phyloP scores from a whole-genome alignment of 2,797 vertebrate species.

The Coluber constrictor region DNA sequence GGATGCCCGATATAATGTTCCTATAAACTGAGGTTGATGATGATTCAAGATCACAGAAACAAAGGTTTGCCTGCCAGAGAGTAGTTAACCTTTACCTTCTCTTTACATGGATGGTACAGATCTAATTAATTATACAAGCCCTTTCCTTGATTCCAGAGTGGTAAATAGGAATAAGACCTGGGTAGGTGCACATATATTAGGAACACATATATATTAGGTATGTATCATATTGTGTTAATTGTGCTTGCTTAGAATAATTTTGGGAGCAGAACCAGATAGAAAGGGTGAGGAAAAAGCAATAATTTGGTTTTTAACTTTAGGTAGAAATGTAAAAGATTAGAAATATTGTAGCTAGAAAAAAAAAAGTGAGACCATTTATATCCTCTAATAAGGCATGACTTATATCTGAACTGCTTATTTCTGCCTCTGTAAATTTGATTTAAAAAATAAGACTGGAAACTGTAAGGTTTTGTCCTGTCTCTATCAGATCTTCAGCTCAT shows the following conservation, averaged over 20 bases:
- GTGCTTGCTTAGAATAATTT: not conserved
- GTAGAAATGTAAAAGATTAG: not conserved
- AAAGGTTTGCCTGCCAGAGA: not conserved
- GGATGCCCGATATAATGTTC: not conserved
- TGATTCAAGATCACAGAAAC: not conserved
- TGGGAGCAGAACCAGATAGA: not conserved
- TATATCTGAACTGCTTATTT: not conserved
- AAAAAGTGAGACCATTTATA: not conserved
- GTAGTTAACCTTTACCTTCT: not conserved
- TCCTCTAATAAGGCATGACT: not conserved
- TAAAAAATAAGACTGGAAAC: not conserved
- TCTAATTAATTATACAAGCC: not conserved
- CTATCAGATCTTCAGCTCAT: not conserved
- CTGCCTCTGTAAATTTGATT: not conserved
- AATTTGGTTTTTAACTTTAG: not conserved
- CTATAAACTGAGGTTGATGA: not conserved
- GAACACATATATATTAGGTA: not conserved
- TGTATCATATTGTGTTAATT: not conserved
- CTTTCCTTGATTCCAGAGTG: not conserved
- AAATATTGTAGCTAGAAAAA: not conserved
- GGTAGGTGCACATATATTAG: not conserved
- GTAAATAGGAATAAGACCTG: not conserved
- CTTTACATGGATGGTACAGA: not conserved
- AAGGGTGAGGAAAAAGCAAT: not conserved
- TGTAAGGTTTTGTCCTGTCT: not conserved